Evolutionary conservation across 2,888 invertebrate species (phyloP).

Genomic region (Bellardia pandia): DNA sequence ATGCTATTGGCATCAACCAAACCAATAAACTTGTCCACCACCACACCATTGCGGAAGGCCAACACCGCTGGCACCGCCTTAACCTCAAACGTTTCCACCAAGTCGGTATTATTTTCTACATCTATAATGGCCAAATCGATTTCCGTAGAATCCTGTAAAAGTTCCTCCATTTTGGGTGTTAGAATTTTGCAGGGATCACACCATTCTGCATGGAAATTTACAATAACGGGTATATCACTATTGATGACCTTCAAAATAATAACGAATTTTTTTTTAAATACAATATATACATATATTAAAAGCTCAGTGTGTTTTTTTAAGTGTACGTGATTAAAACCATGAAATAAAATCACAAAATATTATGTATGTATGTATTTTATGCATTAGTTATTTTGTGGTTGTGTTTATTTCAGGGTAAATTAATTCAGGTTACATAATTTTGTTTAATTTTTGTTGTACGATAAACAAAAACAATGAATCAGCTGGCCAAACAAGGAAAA

Average conservation of each 20-base stretch:
- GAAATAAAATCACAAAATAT: not conserved
- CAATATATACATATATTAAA: not conserved
- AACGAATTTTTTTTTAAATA: not conserved
- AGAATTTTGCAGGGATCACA: constrained; percentile 95
- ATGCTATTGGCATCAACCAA: constrained; percentile 93
- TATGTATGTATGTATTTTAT: not conserved
- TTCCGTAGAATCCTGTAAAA: constrained; percentile 89
- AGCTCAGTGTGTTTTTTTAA: not conserved
- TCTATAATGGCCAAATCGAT: constrained; percentile 92
- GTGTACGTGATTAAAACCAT: constrained; percentile 54
- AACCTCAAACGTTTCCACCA: constrained; percentile 92
- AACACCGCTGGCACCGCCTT: constrained; percentile 91
- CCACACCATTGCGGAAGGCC: constrained; percentile 92
- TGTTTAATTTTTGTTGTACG: constrained; percentile 21
- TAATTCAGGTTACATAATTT: constrained; percentile 56
- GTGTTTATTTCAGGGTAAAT: constrained; percentile 29
- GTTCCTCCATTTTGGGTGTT: constrained; percentile 91
- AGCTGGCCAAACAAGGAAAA: constrained; percentile 34
- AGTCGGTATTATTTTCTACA: constrained; percentile 91
- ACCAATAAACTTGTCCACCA: constrained; percentile 94
- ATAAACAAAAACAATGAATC: constrained; percentile 34
- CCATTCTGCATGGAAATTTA: constrained; percentile 96
- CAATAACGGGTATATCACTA: constrained; percentile 93
- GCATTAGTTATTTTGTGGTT: not conserved
- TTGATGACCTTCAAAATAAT: constrained; percentile 88